Percentiles rank a stretch among this genome's conserved stretches.
Evolutionary conservation across 2,888 invertebrate genomes (phyloP).

Genomic region (Eilema caniola): DNA sequence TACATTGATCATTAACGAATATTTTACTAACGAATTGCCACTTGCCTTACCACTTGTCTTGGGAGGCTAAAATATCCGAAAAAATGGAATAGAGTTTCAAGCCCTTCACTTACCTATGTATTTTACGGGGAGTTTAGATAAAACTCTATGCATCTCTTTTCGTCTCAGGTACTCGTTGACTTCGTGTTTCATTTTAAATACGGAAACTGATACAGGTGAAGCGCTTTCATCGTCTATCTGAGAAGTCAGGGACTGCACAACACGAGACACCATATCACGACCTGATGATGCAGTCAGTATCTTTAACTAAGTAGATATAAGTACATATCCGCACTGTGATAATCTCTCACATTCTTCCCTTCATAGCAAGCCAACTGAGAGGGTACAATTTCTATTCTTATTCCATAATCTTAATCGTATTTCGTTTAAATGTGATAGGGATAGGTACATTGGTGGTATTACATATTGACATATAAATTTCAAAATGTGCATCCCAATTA

Average conservation of each 20-base stretch:
- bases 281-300: constrained; percentile 64
- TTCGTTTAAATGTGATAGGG: too few species aligned
- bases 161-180: constrained; percentile 77
- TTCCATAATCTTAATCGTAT: too few species aligned
- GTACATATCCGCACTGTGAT: background rate
- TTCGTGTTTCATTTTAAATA: constrained; percentile 85
- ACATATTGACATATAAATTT: too few species aligned
- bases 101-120: constrained; percentile 72
- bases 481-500: too few species aligned
- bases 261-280: constrained; percentile 89
- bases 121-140: constrained; percentile 79
- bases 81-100: background rate
- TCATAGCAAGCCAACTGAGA: too few species aligned
- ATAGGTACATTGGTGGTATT: too few species aligned
- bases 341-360: too few species aligned
- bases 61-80: background rate
- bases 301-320: too few species aligned
- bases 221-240: constrained; percentile 79
- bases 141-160: constrained; percentile 77
- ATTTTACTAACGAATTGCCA: too few species aligned
- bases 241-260: constrained; percentile 87
- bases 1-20: too few species aligned
- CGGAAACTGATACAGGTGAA: constrained; percentile 79
- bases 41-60: too few species aligned
- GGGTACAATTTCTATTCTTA: too few species aligned